Evolutionary conservation across 2,113 vertebrate genomes (phyloP).

Genomic region (Collichthys lucidus): DNA sequence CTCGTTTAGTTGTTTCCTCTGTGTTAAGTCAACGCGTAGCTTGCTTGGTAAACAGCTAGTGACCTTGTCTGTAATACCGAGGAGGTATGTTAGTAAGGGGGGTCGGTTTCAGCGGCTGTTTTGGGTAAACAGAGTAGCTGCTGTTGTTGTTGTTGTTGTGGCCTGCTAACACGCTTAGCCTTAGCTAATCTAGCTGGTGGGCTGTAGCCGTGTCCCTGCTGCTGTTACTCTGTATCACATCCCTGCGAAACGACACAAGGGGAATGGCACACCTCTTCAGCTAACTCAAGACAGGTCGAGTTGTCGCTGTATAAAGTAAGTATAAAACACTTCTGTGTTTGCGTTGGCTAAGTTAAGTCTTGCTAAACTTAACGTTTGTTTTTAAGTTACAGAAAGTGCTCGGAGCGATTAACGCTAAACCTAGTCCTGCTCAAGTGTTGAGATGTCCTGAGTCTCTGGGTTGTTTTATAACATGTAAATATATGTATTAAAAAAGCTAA

Average conservation of each 20-base stretch:
- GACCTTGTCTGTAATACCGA: neutral
- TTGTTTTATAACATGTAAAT: neutral
- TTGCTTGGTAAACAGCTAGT: neutral
- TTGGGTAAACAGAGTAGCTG: conserved; percentile 14
- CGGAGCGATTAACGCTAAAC: neutral
- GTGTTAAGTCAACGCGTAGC: neutral
- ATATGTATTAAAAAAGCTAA: neutral
- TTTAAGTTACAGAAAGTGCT: conserved; percentile 33
- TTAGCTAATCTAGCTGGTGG: conserved; percentile 45
- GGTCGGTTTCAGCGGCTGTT: neutral
- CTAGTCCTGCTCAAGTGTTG: neutral
- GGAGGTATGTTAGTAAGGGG: neutral
- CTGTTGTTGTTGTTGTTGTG: conserved; percentile 55
- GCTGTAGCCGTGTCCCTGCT: conserved; percentile 48
- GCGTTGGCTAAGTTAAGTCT: neutral
- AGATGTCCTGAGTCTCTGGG: neutral
- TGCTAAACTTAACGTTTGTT: conserved; percentile 39
- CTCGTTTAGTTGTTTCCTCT: conserved; percentile 10
- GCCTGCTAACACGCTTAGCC: conserved; percentile 60
- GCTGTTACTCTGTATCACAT: conserved; percentile 2
- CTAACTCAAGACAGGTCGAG: conserved; percentile 1
- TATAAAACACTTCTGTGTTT: neutral
- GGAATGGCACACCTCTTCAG: conserved; percentile 40
- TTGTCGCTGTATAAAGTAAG: conserved; percentile 45
- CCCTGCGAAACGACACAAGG: neutral